A percentile compares a stretch with the other conserved stretches of the same genome.
phyloP scores from a whole-genome alignment of 2,888 invertebrate genomes.

The Tromatobia lineatoria region DNA sequence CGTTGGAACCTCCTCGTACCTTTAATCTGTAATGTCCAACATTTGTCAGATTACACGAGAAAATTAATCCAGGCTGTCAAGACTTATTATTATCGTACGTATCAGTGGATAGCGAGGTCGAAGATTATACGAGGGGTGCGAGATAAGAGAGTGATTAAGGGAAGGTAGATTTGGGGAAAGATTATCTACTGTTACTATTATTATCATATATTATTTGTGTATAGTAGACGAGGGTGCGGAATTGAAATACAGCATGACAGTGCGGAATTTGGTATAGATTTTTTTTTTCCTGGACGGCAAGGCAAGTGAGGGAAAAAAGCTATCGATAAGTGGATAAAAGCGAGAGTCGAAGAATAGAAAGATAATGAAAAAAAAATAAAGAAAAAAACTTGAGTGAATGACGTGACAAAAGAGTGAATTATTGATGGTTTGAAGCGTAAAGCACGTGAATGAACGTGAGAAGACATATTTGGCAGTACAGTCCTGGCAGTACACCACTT shows the following conservation, averaged over 20 bases:
- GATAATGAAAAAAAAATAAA: neutral
- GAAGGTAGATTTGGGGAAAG: neutral
- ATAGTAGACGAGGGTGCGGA: constrained; percentile 13
- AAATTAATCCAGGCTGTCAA: neutral
- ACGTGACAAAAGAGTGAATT: constrained; percentile 9
- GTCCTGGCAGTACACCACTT: constrained; percentile 93
- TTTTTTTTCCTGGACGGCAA: neutral
- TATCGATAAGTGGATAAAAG: neutral
- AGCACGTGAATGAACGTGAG: constrained; percentile 52
- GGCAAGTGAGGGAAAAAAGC: neutral
- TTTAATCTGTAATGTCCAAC: neutral
- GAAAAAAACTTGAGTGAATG: constrained; percentile 11
- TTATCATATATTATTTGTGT: constrained; percentile 11
- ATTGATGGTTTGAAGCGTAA: constrained; percentile 30
- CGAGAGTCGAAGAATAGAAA: constrained; percentile 31
- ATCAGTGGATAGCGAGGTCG: constrained; percentile 6
- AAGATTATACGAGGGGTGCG: constrained; percentile 2
- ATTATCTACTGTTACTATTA: constrained; percentile 21
- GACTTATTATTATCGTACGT: neutral
- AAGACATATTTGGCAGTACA: constrained; percentile 82
- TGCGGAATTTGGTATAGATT: constrained; percentile 10
- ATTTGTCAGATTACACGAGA: constrained; percentile 13
- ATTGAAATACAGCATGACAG: constrained; percentile 13
- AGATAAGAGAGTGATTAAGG: neutral
- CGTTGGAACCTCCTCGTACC: neutral